Percentiles rank a stretch among this genome's conserved stretches.
Conservation (phyloP, 2,888 invertebrate genomes). For the Steinernema hermaphroditum region DNA sequence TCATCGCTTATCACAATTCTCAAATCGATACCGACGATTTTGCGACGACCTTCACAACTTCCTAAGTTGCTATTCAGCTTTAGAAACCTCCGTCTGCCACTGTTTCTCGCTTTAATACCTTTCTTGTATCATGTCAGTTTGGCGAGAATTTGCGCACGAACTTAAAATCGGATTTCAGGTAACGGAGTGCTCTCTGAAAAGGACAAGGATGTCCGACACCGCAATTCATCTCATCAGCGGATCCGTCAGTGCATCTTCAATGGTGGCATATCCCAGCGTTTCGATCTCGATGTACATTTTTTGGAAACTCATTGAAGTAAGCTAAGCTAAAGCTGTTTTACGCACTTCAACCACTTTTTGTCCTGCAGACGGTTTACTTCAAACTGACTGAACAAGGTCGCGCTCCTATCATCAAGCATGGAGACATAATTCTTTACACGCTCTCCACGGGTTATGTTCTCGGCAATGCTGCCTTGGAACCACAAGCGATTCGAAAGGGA, state of each 20-base stretch:
- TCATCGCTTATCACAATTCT: conserved; percentile 41
- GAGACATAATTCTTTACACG: conserved; percentile 77
- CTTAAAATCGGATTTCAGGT: conserved; percentile 69
- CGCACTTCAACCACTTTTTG: conserved; percentile 19
- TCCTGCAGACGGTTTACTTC: conserved; percentile 75
- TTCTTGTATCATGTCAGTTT: conserved; percentile 57
- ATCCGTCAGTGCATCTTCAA: conserved; percentile 50
- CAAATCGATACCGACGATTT: conserved; percentile 36
- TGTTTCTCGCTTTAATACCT: conserved; percentile 58
- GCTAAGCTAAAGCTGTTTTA: conserved; percentile 1
- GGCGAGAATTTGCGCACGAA: not conserved
- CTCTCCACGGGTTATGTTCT: conserved; percentile 67
- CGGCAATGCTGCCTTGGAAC: conserved; percentile 75
- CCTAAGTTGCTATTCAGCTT: conserved; percentile 34
- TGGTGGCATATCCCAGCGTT: conserved; percentile 77
- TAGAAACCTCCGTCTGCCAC: conserved; percentile 50
- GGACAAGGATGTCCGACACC: conserved; percentile 63
- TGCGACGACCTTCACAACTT: conserved; percentile 41
- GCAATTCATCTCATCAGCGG: conserved; percentile 56
- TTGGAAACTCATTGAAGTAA: conserved; percentile 81
- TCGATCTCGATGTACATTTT: conserved; percentile 80
- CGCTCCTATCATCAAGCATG: conserved; percentile 76
- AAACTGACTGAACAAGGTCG: conserved; percentile 75
- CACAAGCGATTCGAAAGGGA: conserved; percentile 78
- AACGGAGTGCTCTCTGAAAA: conserved; percentile 73